These are phyloP conservation scores for Aleiodes leptofemur DNA, from an alignment of 2,888 invertebrate genomes.

Conservation along the genomic window DNA sequence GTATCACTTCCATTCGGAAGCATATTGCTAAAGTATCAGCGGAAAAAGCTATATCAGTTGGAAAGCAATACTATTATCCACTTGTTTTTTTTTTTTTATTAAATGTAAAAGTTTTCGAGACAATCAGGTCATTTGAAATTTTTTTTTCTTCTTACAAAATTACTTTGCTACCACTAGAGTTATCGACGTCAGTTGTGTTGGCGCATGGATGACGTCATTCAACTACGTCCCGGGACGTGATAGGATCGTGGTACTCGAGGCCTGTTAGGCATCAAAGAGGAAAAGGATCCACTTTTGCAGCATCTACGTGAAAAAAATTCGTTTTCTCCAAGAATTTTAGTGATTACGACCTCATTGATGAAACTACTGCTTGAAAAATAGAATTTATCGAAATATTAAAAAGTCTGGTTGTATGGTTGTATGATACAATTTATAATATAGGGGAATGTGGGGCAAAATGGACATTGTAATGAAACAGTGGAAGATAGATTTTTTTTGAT, in stretches of 20 bases:
- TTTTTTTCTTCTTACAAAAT: constrained; percentile 6
- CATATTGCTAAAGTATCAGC: too few species aligned
- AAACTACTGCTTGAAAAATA: background rate
- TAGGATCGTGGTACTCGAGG: constrained; percentile 37
- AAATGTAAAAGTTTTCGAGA: background rate
- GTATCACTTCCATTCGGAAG: too few species aligned
- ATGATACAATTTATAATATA: too few species aligned
- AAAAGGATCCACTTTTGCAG: constrained; percentile 2
- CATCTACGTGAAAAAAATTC: background rate
- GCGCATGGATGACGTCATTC: constrained; percentile 42
- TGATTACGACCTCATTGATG: constrained; percentile 14
- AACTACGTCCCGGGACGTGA: constrained; percentile 34
- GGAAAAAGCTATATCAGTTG: too few species aligned
- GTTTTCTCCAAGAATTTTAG: background rate
- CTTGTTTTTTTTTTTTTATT: too few species aligned
- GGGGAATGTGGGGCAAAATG: too few species aligned
- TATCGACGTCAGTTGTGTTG: constrained; percentile 37
- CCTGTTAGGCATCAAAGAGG: constrained; percentile 14
- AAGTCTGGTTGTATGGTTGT: too few species aligned
- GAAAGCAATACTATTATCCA: too few species aligned
- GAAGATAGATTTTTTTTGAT: too few species aligned
- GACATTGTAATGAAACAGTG: too few species aligned
- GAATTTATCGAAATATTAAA: too few species aligned
- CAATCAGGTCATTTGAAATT: constrained; percentile 9
- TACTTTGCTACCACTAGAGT: background rate